Evolutionary conservation across 2,888 invertebrate genomes (phyloP), one percentile per base, ranked within the genome.

Genomic region (Physocephala rufipes): DNA sequence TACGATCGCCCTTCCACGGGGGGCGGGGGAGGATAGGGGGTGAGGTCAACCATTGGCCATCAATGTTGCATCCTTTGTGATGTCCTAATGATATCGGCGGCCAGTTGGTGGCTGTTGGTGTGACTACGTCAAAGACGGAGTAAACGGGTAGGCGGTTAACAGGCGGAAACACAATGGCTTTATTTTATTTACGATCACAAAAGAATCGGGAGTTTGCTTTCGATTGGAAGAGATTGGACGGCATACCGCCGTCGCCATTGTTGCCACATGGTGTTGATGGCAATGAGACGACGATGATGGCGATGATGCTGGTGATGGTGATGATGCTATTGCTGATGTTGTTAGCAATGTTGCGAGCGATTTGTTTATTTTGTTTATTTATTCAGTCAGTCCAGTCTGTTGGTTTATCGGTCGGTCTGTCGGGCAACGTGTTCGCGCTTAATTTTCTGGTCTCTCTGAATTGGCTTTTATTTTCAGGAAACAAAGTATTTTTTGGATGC

Each of bases 191-290:
- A n/a, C 67, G 16, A 3, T 58, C 55, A 58, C 26, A 51, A 43
- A 24, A 36, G 55, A 43, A 24, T 30, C 55, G 43, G 30, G 51
- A 12, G 12, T 16, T 13, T 16, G n/a, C 67, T 58, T 43, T 12
- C 43, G n/a, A n/a, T n/a, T 26, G 15, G 67, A 15, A 58, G 15
- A n/a, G n/a, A n/a, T n/a, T n/a, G n/a, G 15, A 13, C 15, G 13
- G 67, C 21, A 28, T 24, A 26, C 58, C 26, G 24, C n/a, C n/a
- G 58, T 28, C 12, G 19, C 26, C 36, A 21, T 28, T 1, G 53
- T 28, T 30, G 30, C 66, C 53, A 36, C 66, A 66, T 51, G 63
- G 24, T 45, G 63, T 63, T 16, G 59, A 19, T 59, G 28, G 49
- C 49, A n/a, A 3, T 19, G n/a, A 49, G 12, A 9, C 45, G 15